Evolutionary conservation across 2,797 vertebrate species (phyloP).

Genomic region (Peromyscus aztecus): DNA sequence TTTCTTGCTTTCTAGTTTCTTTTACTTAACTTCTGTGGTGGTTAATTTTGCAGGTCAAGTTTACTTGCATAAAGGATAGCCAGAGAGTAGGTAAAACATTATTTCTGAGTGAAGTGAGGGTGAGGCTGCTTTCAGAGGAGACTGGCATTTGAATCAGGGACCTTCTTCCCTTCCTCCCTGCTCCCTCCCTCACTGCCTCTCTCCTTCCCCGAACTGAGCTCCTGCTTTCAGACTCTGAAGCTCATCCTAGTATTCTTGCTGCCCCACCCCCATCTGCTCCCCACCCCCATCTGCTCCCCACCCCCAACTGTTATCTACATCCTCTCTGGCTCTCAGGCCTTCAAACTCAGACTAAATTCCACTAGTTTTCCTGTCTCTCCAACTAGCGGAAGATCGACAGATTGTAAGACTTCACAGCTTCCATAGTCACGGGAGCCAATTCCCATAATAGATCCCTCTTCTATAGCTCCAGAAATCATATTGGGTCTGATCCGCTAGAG

Average conservation of each 20-base stretch:
- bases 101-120: background rate
- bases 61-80: background rate
- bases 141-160: background rate
- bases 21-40: constrained; percentile 13
- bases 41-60: background rate
- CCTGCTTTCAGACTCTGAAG: background rate
- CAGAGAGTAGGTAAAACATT: background rate
- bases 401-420: background rate
- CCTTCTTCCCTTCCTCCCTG: background rate
- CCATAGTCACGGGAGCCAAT: background rate
- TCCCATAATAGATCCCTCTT: constrained; percentile 28
- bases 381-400: background rate
- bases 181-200: background rate
- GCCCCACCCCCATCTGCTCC: too few relatives aligned
- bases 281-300: too few relatives aligned
- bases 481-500: background rate
- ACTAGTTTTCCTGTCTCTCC: background rate
- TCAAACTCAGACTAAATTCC: constrained; percentile 28
- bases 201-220: background rate
- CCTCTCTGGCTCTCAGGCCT: background rate
- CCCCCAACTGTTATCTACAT: too few relatives aligned
- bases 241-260: background rate
- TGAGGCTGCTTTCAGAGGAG: background rate
- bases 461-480: background rate
- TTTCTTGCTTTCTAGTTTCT: background rate